Evolutionary conservation across 2,113 vertebrate genomes (phyloP), one percentile per base, ranked within the genome.

Genomic region (Marmota flaviventris): DNA sequence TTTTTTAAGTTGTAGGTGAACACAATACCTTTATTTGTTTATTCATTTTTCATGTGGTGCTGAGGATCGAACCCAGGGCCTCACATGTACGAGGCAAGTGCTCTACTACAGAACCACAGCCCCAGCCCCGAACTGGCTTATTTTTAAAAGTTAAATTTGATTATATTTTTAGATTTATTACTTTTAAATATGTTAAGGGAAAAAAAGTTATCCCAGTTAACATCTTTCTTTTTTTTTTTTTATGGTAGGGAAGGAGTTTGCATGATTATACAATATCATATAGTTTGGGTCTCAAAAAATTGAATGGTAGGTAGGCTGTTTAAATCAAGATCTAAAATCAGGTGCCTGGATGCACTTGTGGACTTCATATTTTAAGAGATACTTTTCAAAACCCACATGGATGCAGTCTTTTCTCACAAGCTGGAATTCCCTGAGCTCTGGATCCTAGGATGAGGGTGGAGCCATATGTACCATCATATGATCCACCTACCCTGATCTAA

Each of bases 141-240:
- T 69, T 89, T 92, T 92, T 95, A 37, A 96, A 90, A 77, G 42
- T 79, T 91, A 22, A 4, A n/a, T 56, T 56, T 77, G 1, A 76
- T 63, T 45, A 51, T 92, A 3, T 87, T 90, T 56, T 24, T 76
- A 79, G 16, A 75, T 89, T n/a, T 56, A 45, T 86, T 94, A 58
- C 45, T 89, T 88, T 96, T 85, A 89, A 93, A 65, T 81, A 94
- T 29, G 17, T 84, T 83, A 83, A 83, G 61, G 24, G 69, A 76
- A 95, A 88, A 86, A 85, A 89, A 95, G 2, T 34, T 67, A 8
- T 89, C 39, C 58, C 18, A 70, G 9, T 83, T 91, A 73, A 56
- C 72, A 72, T 24, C 18, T 34, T 91, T 89, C 34, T n/a, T 45
- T 84, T 8, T n/a, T 45, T 84, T 8, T 65, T 39, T 85, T 48